Evolutionary conservation across 2,888 invertebrate species (phyloP).

Genomic region (Cheilosia grossa): DNA sequence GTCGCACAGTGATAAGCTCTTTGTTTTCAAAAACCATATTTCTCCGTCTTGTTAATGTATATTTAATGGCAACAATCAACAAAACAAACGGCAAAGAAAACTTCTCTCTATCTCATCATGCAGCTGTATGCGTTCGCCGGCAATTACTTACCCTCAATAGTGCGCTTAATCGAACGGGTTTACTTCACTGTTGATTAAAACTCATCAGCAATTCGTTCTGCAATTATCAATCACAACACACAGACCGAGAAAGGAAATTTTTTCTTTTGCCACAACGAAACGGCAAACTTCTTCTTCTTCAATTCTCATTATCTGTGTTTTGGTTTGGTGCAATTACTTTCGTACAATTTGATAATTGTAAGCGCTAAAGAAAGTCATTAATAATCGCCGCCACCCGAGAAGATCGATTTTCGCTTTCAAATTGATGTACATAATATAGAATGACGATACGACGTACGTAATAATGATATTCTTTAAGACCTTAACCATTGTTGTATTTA

Average conservation of each 20-base stretch:
- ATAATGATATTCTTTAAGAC: conserved; percentile 29
- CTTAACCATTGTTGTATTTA: conserved; percentile 22
- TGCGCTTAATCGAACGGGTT: conserved; percentile 21
- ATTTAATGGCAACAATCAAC: conserved; percentile 30
- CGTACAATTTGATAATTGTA: conserved; percentile 33
- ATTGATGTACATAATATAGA: conserved; percentile 1
- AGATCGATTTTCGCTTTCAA: conserved; percentile 36
- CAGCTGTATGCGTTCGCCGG: conserved; percentile 1
- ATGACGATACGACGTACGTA: not conserved
- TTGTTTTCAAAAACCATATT: conserved; percentile 24
- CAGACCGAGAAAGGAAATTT: conserved; percentile 54
- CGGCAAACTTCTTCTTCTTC: conserved; percentile 26
- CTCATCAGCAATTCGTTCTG: conserved; percentile 60
- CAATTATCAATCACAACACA: conserved; percentile 63
- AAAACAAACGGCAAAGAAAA: conserved; percentile 9
- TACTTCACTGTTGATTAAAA: conserved; percentile 50
- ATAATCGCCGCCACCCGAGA: not conserved
- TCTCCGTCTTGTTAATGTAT: not conserved
- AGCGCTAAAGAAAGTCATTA: not conserved
- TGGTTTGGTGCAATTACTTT: conserved; percentile 36
- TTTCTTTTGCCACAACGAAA: conserved; percentile 14
- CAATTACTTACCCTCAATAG: conserved; percentile 34
- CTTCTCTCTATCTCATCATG: conserved; percentile 13
- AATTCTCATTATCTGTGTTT: conserved; percentile 42
- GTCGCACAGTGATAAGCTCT: conserved; percentile 24